Conservation (phyloP, 2,888 invertebrate species). For the Troilus luridus region DNA sequence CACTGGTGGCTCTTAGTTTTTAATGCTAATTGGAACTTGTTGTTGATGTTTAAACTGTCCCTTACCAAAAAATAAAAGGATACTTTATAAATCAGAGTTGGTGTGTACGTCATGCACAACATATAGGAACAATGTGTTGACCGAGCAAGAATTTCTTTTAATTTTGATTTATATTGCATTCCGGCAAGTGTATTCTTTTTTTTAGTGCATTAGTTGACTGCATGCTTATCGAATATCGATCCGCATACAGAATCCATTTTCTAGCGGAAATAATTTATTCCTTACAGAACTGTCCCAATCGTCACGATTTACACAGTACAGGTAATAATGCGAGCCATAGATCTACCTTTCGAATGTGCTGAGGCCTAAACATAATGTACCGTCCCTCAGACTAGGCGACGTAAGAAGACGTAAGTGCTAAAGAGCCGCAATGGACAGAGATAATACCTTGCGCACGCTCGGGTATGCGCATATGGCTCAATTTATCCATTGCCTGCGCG, state of each 20-base stretch:
- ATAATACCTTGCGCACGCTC: conserved; percentile 53
- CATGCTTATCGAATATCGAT: neutral
- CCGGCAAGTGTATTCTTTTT: neutral
- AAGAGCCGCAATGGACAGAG: conserved; percentile 32
- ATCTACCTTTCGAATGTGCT: neutral
- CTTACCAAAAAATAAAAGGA: no score
- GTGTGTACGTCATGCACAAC: neutral
- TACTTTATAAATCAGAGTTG: no score
- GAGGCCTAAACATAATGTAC: conserved; percentile 7
- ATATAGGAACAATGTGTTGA: neutral
- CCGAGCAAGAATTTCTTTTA: no score
- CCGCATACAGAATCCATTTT: neutral
- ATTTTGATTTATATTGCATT: neutral
- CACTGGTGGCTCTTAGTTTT: no score
- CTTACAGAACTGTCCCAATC: neutral
- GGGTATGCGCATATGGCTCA: conserved; percentile 45
- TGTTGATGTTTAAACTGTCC: no score
- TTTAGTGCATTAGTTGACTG: neutral
- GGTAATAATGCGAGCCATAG: conserved; percentile 13
- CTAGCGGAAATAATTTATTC: conserved; percentile 19
- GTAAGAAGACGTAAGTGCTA: conserved; percentile 31
- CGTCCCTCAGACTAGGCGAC: neutral
- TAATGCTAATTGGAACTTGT: no score
- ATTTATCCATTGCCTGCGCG: neutral
- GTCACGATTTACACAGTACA: conserved; percentile 28